Evolutionary conservation across 2,888 invertebrate species (phyloP).

Genomic region (Griposia aprilina): DNA sequence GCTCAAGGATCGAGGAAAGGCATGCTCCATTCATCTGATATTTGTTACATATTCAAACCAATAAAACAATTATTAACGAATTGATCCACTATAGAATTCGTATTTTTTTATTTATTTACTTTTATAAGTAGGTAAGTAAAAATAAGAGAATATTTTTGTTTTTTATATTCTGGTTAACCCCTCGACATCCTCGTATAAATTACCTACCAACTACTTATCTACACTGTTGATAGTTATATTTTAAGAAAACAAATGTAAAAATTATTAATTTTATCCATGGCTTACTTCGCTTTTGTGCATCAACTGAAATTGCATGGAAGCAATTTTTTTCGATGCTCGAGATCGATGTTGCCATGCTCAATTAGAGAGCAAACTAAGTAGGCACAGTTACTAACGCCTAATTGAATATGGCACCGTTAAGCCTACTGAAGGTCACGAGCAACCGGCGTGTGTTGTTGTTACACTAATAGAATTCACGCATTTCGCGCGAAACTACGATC

Average conservation of each 20-base stretch:
- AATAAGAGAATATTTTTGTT: background rate
- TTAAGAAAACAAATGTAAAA: background rate
- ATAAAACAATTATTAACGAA: background rate
- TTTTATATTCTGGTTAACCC: no score
- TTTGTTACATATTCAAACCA: background rate
- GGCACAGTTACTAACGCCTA: conserved; percentile 37
- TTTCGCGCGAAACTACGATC: conserved; percentile 23
- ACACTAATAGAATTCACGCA: conserved; percentile 54
- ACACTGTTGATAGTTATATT: background rate
- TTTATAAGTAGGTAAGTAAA: background rate
- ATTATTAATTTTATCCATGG: background rate
- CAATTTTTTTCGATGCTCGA: background rate
- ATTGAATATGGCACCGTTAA: conserved; percentile 58
- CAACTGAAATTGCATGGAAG: background rate
- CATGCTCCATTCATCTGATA: background rate
- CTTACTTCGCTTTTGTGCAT: background rate
- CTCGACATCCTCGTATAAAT: background rate
- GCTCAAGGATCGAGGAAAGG: background rate
- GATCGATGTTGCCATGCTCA: background rate
- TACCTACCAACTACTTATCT: background rate
- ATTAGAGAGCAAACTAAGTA: background rate
- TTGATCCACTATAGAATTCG: background rate
- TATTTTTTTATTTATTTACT: background rate
- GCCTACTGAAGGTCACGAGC: conserved; percentile 45
- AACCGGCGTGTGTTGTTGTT: conserved; percentile 38